These are phyloP conservation scores for Delia radicum DNA, from an alignment of 1,140 invertebrate genomes.

Conservation along the genomic window DNA sequence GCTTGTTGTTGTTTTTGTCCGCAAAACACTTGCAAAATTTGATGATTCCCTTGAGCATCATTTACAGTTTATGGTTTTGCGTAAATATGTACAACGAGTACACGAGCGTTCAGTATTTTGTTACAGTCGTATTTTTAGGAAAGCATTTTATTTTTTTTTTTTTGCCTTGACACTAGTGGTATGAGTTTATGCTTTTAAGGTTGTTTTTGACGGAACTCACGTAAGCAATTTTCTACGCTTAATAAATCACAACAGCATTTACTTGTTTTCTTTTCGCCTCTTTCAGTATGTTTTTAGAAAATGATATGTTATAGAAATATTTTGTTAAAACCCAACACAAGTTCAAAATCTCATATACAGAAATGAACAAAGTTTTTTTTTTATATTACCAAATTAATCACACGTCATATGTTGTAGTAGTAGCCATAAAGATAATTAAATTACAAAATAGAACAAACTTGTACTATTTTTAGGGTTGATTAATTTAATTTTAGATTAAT, in stretches of 20 bases:
- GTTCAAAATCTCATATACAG: too few relatives aligned
- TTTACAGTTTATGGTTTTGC: slow-evolving; percentile 22
- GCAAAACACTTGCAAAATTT: slow-evolving; percentile 12
- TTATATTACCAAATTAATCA: too few relatives aligned
- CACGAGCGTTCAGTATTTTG: neutral
- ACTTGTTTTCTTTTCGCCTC: neutral
- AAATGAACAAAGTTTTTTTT: too few relatives aligned
- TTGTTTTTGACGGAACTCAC: slow-evolving; percentile 1
- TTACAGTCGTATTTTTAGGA: neutral
- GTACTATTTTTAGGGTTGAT: too few relatives aligned
- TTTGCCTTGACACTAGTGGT: neutral
- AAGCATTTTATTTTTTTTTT: neutral
- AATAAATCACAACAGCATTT: slow-evolving; percentile 22
- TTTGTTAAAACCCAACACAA: too few relatives aligned
- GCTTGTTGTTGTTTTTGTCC: neutral
- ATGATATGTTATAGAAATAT: too few relatives aligned
- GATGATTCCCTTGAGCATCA: slow-evolving; percentile 15
- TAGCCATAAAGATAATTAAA: too few relatives aligned
- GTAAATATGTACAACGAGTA: slow-evolving; percentile 2
- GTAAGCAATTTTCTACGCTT: slow-evolving; percentile 15
- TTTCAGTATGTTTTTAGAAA: neutral
- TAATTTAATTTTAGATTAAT: too few relatives aligned
- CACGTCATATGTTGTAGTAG: too few relatives aligned
- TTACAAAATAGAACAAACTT: too few relatives aligned
- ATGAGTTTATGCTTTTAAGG: neutral